A percentile compares a stretch with the other conserved stretches of the same genome.
These are phyloP conservation scores for Burhinus bistriatus DNA, from an alignment of 2,113 vertebrate genomes.

Conservation along the genomic window DNA sequence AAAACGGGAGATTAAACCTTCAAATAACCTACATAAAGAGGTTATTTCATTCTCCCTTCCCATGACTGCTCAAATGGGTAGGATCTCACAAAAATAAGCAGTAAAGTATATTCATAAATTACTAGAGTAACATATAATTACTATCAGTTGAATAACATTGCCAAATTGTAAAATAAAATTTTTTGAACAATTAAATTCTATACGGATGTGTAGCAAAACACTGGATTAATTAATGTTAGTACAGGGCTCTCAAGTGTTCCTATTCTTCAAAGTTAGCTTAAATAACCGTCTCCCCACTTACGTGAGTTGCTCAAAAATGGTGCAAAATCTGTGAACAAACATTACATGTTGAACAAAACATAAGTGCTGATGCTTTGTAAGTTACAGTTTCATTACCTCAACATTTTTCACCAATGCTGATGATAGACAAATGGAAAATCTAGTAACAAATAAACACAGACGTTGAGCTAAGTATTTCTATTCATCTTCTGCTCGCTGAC, in stretches of 20 bases:
- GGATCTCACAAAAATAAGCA: not conserved
- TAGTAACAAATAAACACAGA: not conserved
- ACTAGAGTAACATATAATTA: not conserved
- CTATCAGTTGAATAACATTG: not conserved
- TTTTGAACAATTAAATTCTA: not conserved
- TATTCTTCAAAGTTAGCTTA: constrained; percentile 70
- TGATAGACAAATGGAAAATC: not conserved
- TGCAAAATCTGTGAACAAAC: constrained; percentile 89
- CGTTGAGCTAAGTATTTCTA: not conserved
- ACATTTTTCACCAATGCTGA: not conserved
- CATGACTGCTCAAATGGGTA: not conserved
- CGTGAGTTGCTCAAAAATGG: constrained; percentile 84
- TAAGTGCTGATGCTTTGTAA: constrained; percentile 15
- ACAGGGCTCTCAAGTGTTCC: constrained; percentile 53
- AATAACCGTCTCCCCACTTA: constrained; percentile 81
- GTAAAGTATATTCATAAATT: not conserved
- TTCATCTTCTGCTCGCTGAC: not conserved
- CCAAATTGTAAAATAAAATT: not conserved
- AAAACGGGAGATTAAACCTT: not conserved
- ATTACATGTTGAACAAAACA: constrained; percentile 78
- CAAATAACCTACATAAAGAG: not conserved
- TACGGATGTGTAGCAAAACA: constrained; percentile 73
- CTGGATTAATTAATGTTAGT: constrained; percentile 67
- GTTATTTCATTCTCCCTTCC: not conserved
- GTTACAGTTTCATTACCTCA: constrained; percentile 16